phyloP scores from a whole-genome alignment of 2,113 vertebrate species.

The Aphyosemion australe region DNA sequence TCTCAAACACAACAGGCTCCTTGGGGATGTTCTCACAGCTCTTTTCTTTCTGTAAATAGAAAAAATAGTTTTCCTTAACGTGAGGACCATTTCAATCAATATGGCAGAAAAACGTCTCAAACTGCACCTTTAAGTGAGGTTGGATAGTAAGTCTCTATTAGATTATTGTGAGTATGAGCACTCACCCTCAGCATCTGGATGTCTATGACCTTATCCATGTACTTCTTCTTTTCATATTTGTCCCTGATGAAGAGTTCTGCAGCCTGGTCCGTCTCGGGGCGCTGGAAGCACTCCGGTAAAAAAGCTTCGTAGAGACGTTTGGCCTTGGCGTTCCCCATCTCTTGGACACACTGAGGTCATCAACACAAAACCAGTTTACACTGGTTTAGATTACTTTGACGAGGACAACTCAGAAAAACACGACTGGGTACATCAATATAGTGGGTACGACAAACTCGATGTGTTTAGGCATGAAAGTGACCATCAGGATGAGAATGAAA shows the following conservation, averaged over 20 bases:
- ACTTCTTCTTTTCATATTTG: slow-evolving; percentile 98
- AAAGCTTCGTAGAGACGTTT: slow-evolving; percentile 94
- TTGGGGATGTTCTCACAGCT: slow-evolving; percentile 85
- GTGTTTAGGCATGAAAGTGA: too few species aligned
- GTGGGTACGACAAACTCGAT: too few species aligned
- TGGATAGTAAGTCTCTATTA: too few species aligned
- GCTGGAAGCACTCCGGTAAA: slow-evolving; percentile 93
- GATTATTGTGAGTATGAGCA: slow-evolving; percentile 7
- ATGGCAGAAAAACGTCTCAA: not conserved
- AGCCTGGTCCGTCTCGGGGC: slow-evolving; percentile 94
- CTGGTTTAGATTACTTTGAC: not conserved
- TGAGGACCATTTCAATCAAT: too few species aligned
- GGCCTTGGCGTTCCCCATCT: slow-evolving; percentile 97
- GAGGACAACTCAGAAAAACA: too few species aligned
- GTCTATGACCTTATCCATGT: slow-evolving; percentile 94
- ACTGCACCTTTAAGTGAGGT: not conserved
- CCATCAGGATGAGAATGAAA: too few species aligned
- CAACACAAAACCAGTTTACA: not conserved
- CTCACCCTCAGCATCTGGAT: slow-evolving; percentile 88
- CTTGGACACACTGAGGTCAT: slow-evolving; percentile 89
- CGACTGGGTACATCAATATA: too few species aligned
- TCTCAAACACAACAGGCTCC: slow-evolving; percentile 94
- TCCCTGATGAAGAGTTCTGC: slow-evolving; percentile 95
- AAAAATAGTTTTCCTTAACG: not conserved
- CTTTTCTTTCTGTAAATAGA: slow-evolving; percentile 87